phyloP scores from a whole-genome alignment of 2,113 vertebrate genomes.

The Polypterus senegalus region DNA sequence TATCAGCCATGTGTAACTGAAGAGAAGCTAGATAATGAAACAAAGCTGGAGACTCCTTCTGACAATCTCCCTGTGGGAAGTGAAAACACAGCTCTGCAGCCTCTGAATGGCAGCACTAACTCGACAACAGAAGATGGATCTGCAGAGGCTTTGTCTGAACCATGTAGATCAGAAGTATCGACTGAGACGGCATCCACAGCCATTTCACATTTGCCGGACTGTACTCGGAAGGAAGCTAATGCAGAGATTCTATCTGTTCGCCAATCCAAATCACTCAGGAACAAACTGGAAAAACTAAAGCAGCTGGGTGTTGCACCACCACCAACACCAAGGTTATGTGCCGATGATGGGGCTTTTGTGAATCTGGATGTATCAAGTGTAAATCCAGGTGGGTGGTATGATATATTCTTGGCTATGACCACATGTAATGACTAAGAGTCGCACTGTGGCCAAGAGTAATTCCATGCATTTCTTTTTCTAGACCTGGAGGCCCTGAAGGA shows the following conservation, averaged over 20 bases:
- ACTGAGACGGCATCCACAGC: not conserved
- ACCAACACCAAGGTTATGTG: slow-evolving; percentile 63
- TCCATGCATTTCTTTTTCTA: slow-evolving; percentile 22
- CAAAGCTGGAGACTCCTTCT: not conserved
- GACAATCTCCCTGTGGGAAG: too few species aligned
- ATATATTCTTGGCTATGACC: not conserved
- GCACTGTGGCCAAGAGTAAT: not conserved
- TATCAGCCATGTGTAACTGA: slow-evolving; percentile 54
- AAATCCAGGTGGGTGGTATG: slow-evolving; percentile 57
- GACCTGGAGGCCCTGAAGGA: slow-evolving; percentile 78
- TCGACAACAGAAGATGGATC: not conserved
- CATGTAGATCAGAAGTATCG: not conserved
- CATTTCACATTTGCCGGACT: not conserved
- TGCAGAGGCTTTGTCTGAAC: not conserved
- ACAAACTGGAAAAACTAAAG: slow-evolving; percentile 64
- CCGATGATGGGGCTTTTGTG: slow-evolving; percentile 65
- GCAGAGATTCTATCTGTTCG: not conserved
- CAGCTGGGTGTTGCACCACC: slow-evolving; percentile 75
- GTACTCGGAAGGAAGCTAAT: not conserved
- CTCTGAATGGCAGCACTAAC: too few species aligned
- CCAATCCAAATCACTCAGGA: slow-evolving; percentile 44
- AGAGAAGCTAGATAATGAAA: slow-evolving; percentile 18
- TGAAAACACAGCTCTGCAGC: too few species aligned
- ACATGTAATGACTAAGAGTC: not conserved
- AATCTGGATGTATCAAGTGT: slow-evolving; percentile 63